Base-by-base conservation (phyloP, 1,140 invertebrate genomes). In the Melipona quadrifasciata region DNA sequence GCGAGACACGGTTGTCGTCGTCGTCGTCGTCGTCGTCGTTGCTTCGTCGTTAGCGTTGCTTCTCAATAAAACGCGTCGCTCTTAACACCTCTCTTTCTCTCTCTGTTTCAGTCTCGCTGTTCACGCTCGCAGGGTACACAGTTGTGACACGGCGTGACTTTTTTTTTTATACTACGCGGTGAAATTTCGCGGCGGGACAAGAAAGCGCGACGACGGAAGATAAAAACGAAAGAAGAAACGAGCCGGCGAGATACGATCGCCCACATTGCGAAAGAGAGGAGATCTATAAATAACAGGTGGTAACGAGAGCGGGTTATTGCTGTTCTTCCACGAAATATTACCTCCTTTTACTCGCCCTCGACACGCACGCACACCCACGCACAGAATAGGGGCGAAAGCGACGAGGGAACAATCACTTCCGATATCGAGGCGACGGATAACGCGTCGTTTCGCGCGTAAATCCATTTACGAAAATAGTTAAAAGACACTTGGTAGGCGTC, bases 391-490 rank as follows among this genome's bases (percentile, higher is more conserved):
- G 11, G 17, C 3, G n/a, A 21, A 19, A 75, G 65, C 31, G 55
- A 55, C 27, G 14, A 58, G 34, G n/a, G 64, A 21, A 61, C 82
- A n/a, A 84, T 79, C 67, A 34, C 55, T 84, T 79, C 27, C 67
- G 57, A 84, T 79, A 84, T 72, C 27, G 76, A 11, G 73, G 34
- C 58, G 74, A 64, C 58, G 74, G 34, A 55, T 78, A 71, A 84
- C 82, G 65, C 75, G 82, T 27, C 75, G 75, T 53, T 34, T 1
- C 10, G 1, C 27, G 68, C 83, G 83, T 80, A 84, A 80, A 84
- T 80, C 77, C 70, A 80, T 80, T 80, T 80, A 80, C 58, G 83
- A 51, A 80, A 80, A 84, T 75, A 79, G 75, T 89, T 85, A 82
- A 88, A 85, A 79, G 75, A 79, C 51, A 73, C 34, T 65, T 68